Percentiles rank a stretch among this genome's conserved stretches.
Evolutionary conservation across 2,888 invertebrate genomes (phyloP).

Genomic region (Adelognathus sp.): DNA sequence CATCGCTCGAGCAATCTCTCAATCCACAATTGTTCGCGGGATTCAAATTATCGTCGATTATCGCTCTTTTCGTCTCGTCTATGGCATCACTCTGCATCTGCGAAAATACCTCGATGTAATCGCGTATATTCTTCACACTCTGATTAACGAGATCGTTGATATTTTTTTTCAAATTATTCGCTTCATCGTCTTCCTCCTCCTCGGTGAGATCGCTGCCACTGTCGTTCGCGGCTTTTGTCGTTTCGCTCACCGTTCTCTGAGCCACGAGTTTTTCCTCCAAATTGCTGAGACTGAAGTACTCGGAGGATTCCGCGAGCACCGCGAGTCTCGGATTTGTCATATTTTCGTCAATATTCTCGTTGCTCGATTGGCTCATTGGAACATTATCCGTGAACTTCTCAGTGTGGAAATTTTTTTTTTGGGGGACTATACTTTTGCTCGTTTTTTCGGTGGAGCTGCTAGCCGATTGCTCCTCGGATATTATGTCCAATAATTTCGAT

Average conservation of each 20-base stretch:
- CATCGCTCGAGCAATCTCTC: conserved; percentile 56
- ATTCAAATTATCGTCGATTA: conserved; percentile 24
- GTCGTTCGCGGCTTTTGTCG: background rate
- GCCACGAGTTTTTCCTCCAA: conserved; percentile 5
- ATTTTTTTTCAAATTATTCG: conserved; percentile 32
- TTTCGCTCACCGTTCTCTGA: background rate
- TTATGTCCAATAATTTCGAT: conserved; percentile 69
- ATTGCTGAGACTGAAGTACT: conserved; percentile 62
- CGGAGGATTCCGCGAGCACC: conserved; percentile 39
- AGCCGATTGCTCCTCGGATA: conserved; percentile 71
- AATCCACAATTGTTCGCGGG: background rate
- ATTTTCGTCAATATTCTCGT: background rate
- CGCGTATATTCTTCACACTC: conserved; percentile 42
- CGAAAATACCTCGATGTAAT: conserved; percentile 48
- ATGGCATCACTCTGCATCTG: conserved; percentile 48
- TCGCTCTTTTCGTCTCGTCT: conserved; percentile 20
- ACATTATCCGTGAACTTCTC: too few species aligned
- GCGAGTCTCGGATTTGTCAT: conserved; percentile 20
- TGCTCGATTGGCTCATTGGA: background rate
- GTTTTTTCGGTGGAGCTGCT: conserved; percentile 65
- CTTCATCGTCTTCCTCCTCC: conserved; percentile 15
- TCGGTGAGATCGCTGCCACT: background rate
- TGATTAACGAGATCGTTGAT: conserved; percentile 39
- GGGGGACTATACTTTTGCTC: background rate
- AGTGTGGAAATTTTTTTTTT: too few species aligned